A percentile compares a stretch with the other conserved stretches of the same genome.
Evolutionary conservation across 35 echinoderm and acorn worm species (phyloP).

Genomic region (Lytechinus pictus): DNA sequence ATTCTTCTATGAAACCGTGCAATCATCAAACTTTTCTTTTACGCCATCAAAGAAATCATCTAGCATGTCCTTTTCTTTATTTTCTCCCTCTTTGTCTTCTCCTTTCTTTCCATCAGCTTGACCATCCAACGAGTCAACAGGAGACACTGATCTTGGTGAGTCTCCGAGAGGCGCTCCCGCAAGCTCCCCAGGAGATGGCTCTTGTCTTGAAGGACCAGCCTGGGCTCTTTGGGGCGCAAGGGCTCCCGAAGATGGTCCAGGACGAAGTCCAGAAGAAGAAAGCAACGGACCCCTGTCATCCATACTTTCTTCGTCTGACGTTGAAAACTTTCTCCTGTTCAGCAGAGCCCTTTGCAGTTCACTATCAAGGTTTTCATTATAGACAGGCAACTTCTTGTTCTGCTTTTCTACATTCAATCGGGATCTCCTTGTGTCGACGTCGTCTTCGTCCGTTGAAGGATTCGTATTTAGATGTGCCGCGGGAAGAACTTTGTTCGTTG

Average conservation of each 20-base stretch:
- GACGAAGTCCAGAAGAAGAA: constrained; percentile 22
- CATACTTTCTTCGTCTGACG: not conserved
- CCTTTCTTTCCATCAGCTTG: not conserved
- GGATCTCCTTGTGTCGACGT: not conserved
- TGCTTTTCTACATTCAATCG: not conserved
- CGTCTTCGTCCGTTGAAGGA: not conserved
- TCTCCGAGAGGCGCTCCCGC: constrained; percentile 5
- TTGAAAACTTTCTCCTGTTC: not conserved
- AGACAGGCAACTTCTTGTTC: not conserved
- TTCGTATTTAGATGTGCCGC: not conserved
- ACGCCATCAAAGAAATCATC: constrained; percentile 28
- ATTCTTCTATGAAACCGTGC: not conserved
- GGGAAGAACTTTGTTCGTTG: not conserved
- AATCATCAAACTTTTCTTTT: constrained; percentile 38
- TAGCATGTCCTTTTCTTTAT: constrained; percentile 7
- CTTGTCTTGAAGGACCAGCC: not conserved
- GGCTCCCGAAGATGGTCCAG: not conserved
- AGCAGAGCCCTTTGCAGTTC: constrained; percentile 5
- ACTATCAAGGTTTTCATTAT: not conserved
- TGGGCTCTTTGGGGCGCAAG: not conserved
- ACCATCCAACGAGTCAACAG: not conserved
- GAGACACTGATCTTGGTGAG: not conserved
- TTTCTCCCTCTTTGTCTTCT: not conserved
- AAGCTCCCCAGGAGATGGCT: not conserved
- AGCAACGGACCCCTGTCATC: not conserved